Evolutionary conservation across 2,888 invertebrate species (phyloP).

Genomic region (Nemapogon koenigi): DNA sequence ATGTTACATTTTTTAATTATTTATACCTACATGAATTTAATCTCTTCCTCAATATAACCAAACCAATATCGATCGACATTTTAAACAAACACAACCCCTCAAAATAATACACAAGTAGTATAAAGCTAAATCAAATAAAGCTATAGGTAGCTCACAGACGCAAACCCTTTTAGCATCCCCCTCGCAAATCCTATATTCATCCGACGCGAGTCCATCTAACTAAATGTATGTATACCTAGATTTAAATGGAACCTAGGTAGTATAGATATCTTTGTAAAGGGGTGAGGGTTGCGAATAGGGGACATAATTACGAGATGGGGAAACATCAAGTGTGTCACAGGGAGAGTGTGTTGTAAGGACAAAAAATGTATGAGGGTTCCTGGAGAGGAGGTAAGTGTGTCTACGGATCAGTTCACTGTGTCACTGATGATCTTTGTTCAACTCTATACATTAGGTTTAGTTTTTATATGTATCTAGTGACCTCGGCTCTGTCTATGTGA

Average conservation of each 20-base stretch:
- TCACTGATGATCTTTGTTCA: slow-evolving; percentile 51
- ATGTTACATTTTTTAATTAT: too few relatives aligned
- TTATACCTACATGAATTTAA: too few relatives aligned
- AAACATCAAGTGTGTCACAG: slow-evolving; percentile 59
- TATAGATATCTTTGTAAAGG: slow-evolving; percentile 4
- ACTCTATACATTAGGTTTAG: too few relatives aligned
- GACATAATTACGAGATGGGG: slow-evolving; percentile 53
- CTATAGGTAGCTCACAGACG: not conserved
- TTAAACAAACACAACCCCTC: slow-evolving; percentile 8
- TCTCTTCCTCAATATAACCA: too few relatives aligned
- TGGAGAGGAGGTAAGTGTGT: slow-evolving; percentile 52
- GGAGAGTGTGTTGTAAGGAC: slow-evolving; percentile 56
- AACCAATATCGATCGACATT: slow-evolving; percentile 3
- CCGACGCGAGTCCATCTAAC: slow-evolving; percentile 10
- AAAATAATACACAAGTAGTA: slow-evolving; percentile 6
- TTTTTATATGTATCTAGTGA: too few relatives aligned
- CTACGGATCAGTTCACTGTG: slow-evolving; percentile 60
- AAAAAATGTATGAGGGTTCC: slow-evolving; percentile 47
- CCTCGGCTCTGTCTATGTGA: too few relatives aligned
- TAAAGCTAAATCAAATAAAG: slow-evolving; percentile 5
- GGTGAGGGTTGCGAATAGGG: slow-evolving; percentile 6
- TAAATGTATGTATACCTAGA: slow-evolving; percentile 25
- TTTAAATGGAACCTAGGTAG: slow-evolving; percentile 5
- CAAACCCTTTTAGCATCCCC: slow-evolving; percentile 37
- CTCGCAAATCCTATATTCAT: slow-evolving; percentile 40